Evolutionary conservation across 1,140 invertebrate species (phyloP), one percentile per base, ranked within the genome.

Genomic region (Pseudomyrmex concolor): DNA sequence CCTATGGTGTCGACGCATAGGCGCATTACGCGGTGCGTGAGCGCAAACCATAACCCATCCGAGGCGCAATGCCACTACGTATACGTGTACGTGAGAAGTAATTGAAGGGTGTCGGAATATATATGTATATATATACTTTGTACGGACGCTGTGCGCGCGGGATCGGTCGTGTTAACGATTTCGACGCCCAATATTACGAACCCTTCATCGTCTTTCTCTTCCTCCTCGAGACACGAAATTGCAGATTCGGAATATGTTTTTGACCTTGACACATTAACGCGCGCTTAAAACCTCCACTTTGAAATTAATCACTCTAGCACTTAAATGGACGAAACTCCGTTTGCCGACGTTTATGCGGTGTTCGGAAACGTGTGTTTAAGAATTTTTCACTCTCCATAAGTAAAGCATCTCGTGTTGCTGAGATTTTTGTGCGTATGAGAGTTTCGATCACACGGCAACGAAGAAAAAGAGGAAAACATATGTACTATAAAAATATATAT

Each of bases 1-100:
- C 80, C 43, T 48, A 19, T 73, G 83, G 64, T 76, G 82, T 84
- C 82, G 84, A 86, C 70, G 83, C n/a, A 15, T 76, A 43, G 77
- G 77, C 51, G 68, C 86, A 76, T 87, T 87, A 84, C 80, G 8
- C 59, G 60, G 87, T 85, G 77, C 87, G 86, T 88, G 86, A 82
- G 86, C 78, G 70, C 71, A 50, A 88, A 72, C 87, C 87, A 88
- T 85, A 88, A 88, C 84, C 86, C 82, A 84, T 72, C 86, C 67
- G 62, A 15, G 59, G 34, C 66, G 54, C 55, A 68, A 64, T 76
- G 57, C 50, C 63, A 63, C 22, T 62, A 62, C 70, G 71, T 34
- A 34, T 34, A 34, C 25, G 25, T 34, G 34, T 85, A 88, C 86
- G 86, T 85, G 76, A 87, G 86, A 70, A 84, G 74, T 87, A 87